These are phyloP conservation scores for Watsonalla cultraria DNA, from an alignment of 2,888 invertebrate species.

Conservation along the genomic window DNA sequence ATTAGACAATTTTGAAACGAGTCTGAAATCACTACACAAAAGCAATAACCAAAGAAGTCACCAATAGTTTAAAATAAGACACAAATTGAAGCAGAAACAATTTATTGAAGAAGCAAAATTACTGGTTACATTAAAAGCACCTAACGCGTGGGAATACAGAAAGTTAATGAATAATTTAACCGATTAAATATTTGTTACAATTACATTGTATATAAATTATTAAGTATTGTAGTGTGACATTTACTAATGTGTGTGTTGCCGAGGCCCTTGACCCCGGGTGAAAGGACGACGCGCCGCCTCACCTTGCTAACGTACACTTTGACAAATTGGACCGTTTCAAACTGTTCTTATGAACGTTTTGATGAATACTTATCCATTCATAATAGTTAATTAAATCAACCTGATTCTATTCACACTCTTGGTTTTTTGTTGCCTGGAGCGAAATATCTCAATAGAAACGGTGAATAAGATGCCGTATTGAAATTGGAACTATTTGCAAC, in stretches of 20 bases:
- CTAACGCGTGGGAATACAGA: constrained; percentile 17
- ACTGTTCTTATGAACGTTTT: neutral
- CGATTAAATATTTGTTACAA: constrained; percentile 6
- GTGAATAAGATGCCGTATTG: neutral
- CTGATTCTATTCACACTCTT: neutral
- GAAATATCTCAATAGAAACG: neutral
- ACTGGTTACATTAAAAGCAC: constrained; percentile 20
- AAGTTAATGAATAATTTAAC: constrained; percentile 14
- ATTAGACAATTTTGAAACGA: too few relatives aligned
- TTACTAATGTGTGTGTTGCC: constrained; percentile 18
- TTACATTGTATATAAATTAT: constrained; percentile 13
- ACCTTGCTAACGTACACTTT: constrained; percentile 19
- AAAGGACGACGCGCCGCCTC: constrained; percentile 26
- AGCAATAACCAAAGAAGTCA: neutral
- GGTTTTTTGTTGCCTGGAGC: neutral
- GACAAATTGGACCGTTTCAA: constrained; percentile 25
- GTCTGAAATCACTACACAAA: too few relatives aligned
- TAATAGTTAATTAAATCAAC: neutral
- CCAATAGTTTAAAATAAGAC: constrained; percentile 15
- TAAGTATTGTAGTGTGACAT: constrained; percentile 20
- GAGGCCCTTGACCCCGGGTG: constrained; percentile 27
- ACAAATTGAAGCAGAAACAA: constrained; percentile 26
- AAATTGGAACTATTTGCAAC: neutral
- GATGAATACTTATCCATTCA: neutral
- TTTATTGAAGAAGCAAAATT: constrained; percentile 27